Conservation (phyloP, 1,140 invertebrate genomes). For the Trichonephila clavipes region DNA sequence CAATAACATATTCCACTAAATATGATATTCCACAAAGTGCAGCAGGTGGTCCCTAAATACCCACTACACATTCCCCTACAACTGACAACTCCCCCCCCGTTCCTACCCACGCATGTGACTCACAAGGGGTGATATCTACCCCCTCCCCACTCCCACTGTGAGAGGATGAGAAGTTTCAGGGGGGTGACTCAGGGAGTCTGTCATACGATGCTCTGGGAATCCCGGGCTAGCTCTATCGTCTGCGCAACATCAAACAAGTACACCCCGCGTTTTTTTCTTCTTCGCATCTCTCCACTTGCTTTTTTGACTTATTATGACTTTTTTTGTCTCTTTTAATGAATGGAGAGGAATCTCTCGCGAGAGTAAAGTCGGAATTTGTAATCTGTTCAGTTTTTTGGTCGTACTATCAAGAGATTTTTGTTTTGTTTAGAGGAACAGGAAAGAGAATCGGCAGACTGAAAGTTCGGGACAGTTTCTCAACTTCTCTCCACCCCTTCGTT, state of each 20-base stretch:
- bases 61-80: background rate
- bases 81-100: background rate
- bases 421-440: background rate
- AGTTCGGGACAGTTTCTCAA: background rate
- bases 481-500: background rate
- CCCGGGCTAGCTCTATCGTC: background rate
- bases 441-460: background rate
- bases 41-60: background rate
- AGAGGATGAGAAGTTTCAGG: background rate
- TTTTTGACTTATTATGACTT: background rate
- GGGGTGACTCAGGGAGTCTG: constrained; percentile 16
- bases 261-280: background rate
- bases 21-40: background rate
- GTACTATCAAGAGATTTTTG: background rate
- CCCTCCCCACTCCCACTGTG: background rate
- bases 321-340: constrained; percentile 5
- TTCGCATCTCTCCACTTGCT: background rate
- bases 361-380: background rate
- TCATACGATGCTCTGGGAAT: background rate
- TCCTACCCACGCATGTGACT: background rate
- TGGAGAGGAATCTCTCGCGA: background rate
- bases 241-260: constrained; percentile 35
- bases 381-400: background rate
- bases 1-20: no score
- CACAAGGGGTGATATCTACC: background rate